phyloP scores from a whole-genome alignment of 2,113 vertebrate genomes.

The Festucalex cinctus region DNA sequence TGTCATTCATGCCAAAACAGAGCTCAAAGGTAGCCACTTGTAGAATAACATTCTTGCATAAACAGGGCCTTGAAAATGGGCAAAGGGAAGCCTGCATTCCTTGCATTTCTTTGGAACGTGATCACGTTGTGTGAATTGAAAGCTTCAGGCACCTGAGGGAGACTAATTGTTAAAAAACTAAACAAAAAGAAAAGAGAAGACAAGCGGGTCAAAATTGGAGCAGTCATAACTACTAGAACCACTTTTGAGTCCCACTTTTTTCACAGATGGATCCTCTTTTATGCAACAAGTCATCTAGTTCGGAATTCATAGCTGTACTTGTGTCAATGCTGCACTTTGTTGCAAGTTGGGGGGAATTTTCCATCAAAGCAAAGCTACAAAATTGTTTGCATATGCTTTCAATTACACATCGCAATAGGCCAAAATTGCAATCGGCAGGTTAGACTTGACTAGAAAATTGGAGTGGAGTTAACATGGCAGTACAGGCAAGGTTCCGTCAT shows the following conservation, averaged over 20 bases:
- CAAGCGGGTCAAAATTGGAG: too few species aligned
- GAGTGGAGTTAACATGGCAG: not conserved
- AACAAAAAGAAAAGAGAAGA: too few species aligned
- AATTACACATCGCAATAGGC: not conserved
- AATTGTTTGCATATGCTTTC: slow-evolving; percentile 1
- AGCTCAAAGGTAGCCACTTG: slow-evolving; percentile 40
- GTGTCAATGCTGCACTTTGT: not conserved
- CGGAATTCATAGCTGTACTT: not conserved
- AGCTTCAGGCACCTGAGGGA: slow-evolving; percentile 31
- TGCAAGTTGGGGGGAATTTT: not conserved
- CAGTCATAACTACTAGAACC: too few species aligned
- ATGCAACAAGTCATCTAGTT: not conserved
- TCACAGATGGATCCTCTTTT: not conserved
- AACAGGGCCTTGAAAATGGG: slow-evolving; percentile 62
- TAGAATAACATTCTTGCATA: slow-evolving; percentile 71
- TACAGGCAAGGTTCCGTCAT: not conserved
- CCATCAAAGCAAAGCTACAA: not conserved
- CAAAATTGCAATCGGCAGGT: slow-evolving; percentile 1
- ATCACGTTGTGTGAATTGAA: slow-evolving; percentile 52
- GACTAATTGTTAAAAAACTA: slow-evolving; percentile 26
- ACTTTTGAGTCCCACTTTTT: not conserved
- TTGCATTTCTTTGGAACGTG: slow-evolving; percentile 60
- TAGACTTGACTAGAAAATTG: not conserved
- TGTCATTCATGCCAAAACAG: not conserved
- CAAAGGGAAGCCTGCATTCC: slow-evolving; percentile 60